These are phyloP conservation scores for Protaetia brevitarsis DNA, from an alignment of 1,140 invertebrate species.

Conservation along the genomic window DNA sequence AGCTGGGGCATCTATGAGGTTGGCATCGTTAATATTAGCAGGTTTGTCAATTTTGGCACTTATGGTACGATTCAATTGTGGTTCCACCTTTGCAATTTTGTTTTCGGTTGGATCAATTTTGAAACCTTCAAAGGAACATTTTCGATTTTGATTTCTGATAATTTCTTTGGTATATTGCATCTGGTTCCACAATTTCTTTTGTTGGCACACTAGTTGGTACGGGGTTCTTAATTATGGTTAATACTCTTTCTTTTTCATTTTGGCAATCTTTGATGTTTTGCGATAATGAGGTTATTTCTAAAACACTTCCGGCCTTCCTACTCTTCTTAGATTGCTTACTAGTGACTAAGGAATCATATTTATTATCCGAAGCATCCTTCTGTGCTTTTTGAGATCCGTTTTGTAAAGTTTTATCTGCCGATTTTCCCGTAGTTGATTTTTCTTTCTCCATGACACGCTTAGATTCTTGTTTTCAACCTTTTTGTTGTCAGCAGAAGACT, in stretches of 20 bases:
- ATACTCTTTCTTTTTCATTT: background rate
- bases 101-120: background rate
- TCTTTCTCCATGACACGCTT: background rate
- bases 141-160: background rate
- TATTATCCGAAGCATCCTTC: background rate
- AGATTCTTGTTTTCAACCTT: background rate
- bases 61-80: background rate
- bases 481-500: background rate
- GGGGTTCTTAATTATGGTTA: background rate
- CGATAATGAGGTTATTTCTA: background rate
- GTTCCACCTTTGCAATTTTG: background rate
- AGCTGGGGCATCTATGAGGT: conserved; percentile 31
- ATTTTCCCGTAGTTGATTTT: background rate
- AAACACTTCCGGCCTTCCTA: background rate
- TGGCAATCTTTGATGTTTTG: background rate
- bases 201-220: background rate
- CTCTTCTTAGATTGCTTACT: background rate
- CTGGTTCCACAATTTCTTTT: background rate
- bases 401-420: background rate
- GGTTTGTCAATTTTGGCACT: background rate
- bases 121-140: conserved; percentile 4
- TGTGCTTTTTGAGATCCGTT: background rate
- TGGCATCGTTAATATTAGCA: background rate
- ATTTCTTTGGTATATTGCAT: conserved; percentile 2
- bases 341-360: background rate